These are phyloP conservation scores for Dicycla oo DNA, from an alignment of 2,888 invertebrate species.

Conservation along the genomic window DNA sequence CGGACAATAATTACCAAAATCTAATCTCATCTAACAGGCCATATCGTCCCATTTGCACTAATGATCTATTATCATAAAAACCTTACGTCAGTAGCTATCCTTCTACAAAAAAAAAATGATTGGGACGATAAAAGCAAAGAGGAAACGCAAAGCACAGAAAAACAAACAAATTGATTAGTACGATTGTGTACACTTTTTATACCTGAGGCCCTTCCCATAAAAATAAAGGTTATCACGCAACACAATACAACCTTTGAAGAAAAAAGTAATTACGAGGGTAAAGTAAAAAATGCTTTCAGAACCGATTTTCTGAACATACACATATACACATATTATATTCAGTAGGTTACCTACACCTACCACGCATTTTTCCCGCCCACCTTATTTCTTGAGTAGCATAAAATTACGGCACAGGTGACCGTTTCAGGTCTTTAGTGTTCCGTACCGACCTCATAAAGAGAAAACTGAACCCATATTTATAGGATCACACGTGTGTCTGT, in stretches of 20 bases:
- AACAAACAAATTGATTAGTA: slow-evolving; percentile 10
- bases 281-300: background rate
- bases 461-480: too few species aligned
- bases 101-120: slow-evolving; percentile 21
- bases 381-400: background rate
- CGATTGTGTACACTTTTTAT: slow-evolving; percentile 30
- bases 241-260: slow-evolving; percentile 5
- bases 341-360: background rate
- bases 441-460: too few species aligned
- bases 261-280: background rate
- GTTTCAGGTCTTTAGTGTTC: too few species aligned
- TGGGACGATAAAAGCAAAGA: slow-evolving; percentile 5
- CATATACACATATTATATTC: too few species aligned
- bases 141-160: slow-evolving; percentile 27
- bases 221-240: slow-evolving; percentile 10
- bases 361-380: background rate
- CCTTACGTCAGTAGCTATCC: background rate
- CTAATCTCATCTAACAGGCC: background rate
- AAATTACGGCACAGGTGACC: background rate
- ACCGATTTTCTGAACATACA: background rate
- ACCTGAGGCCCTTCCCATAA: slow-evolving; percentile 5
- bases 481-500: too few species aligned
- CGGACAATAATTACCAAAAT: background rate
- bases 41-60: background rate
- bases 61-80: slow-evolving; percentile 2